These are phyloP conservation scores for Bruchidius siliquastri DNA, from an alignment of 2,888 invertebrate genomes.

Conservation along the genomic window DNA sequence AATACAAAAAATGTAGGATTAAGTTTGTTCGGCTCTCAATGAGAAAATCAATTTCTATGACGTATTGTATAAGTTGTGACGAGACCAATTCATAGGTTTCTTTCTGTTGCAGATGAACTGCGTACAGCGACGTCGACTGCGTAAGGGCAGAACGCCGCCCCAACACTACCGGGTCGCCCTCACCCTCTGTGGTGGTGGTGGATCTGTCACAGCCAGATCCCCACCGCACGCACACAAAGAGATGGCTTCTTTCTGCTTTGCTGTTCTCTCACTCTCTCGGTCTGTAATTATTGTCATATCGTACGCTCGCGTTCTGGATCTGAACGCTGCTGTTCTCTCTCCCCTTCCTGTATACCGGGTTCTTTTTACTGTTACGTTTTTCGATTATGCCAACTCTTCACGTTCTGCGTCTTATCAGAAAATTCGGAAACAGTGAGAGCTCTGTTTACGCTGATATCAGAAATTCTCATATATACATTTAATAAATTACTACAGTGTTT, in stretches of 20 bases:
- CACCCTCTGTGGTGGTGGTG: constrained; percentile 32
- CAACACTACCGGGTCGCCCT: too few species aligned
- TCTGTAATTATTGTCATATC: constrained; percentile 42
- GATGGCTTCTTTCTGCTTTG: constrained; percentile 38
- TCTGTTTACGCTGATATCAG: too few species aligned
- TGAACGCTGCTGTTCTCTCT: constrained; percentile 22
- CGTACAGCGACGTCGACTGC: not conserved
- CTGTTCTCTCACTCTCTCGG: constrained; percentile 9
- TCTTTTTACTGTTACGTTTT: not conserved
- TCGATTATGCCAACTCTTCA: not conserved
- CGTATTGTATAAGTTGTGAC: not conserved
- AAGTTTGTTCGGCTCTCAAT: too few species aligned
- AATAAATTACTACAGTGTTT: too few species aligned
- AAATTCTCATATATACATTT: too few species aligned
- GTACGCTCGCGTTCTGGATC: constrained; percentile 27
- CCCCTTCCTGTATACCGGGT: not conserved
- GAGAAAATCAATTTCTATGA: not conserved
- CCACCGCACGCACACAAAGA: constrained; percentile 33
- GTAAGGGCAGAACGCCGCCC: constrained; percentile 3
- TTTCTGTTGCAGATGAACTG: not conserved
- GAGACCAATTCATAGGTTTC: not conserved
- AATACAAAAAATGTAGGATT: too few species aligned
- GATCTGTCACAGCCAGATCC: constrained; percentile 40
- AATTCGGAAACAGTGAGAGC: too few species aligned
- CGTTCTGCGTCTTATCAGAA: not conserved